Percentiles rank a stretch among this genome's conserved stretches.
Conservation (phyloP, 2,888 invertebrate genomes). For the Trypoxylon attenuatum region DNA sequence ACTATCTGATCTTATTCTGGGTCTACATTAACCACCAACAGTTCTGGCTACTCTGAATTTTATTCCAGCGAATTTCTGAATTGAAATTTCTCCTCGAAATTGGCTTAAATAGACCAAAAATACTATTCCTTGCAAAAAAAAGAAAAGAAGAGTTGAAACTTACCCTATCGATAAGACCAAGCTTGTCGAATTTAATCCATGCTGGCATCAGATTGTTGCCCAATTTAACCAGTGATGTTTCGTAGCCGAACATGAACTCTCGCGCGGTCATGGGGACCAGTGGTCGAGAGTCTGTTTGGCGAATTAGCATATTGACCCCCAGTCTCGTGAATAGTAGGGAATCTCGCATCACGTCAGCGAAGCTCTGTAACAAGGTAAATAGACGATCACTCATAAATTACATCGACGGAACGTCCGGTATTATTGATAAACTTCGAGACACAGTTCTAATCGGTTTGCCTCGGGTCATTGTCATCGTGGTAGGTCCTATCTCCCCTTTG, state of each 20-base stretch:
- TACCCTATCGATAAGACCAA: constrained; percentile 92
- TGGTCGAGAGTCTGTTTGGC: constrained; percentile 82
- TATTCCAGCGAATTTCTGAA: too few species aligned
- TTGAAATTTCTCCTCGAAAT: not conserved
- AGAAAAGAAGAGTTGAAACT: too few species aligned
- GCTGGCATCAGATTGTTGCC: constrained; percentile 89
- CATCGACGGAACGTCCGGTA: not conserved
- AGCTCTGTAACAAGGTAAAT: constrained; percentile 78
- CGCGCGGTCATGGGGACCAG: constrained; percentile 87
- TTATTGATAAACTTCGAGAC: too few species aligned
- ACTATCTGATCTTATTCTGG: too few species aligned
- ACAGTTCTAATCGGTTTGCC: too few species aligned
- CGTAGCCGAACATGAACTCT: constrained; percentile 93
- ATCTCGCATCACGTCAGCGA: constrained; percentile 84
- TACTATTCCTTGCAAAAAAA: too few species aligned
- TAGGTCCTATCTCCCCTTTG: too few species aligned
- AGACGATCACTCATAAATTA: not conserved
- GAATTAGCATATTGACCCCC: constrained; percentile 83
- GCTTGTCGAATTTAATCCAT: constrained; percentile 91
- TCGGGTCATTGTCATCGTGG: too few species aligned
- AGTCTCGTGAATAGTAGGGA: constrained; percentile 80
- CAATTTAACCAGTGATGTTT: constrained; percentile 86
- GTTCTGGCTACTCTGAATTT: too few species aligned
- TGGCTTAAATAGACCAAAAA: too few species aligned
- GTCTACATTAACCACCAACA: too few species aligned